These are phyloP conservation scores for Anhinga rufa DNA, from an alignment of 2,113 vertebrate species.

Conservation along the genomic window DNA sequence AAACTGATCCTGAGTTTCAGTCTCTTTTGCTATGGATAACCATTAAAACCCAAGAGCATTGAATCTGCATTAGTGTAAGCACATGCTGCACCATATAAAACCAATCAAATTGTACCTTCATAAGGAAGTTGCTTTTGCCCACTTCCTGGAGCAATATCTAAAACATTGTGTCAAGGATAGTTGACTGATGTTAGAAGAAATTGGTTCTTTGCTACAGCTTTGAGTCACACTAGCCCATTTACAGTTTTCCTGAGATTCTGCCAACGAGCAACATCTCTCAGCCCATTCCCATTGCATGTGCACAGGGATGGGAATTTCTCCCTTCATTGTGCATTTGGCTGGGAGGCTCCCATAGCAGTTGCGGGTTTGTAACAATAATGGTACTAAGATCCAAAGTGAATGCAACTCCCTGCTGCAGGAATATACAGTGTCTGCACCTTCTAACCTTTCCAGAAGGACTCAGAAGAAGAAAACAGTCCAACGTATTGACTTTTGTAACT, in stretches of 20 bases:
- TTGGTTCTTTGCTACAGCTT: neutral
- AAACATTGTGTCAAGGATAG: neutral
- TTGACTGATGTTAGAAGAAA: neutral
- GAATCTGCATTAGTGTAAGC: neutral
- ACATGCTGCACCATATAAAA: neutral
- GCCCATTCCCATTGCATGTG: neutral
- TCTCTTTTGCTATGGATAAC: neutral
- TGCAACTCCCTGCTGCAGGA: fast-evolving
- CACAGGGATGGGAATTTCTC: neutral
- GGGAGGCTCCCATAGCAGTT: fast-evolving
- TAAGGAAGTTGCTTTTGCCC: neutral
- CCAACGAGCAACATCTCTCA: neutral
- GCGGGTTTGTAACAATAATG: neutral
- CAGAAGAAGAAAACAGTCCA: neutral
- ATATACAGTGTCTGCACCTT: neutral
- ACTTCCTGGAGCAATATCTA: neutral
- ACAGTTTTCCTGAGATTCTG: neutral
- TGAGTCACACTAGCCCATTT: neutral
- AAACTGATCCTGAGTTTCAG: neutral
- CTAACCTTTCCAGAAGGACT: neutral
- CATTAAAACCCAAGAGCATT: neutral
- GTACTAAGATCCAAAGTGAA: neutral
- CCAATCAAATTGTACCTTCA: neutral
- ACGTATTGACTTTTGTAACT: neutral
- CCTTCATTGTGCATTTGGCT: neutral